Evolutionary conservation across 2,888 invertebrate species (phyloP), one percentile per base, ranked within the genome.

Genomic region (Gerris lacustris): DNA sequence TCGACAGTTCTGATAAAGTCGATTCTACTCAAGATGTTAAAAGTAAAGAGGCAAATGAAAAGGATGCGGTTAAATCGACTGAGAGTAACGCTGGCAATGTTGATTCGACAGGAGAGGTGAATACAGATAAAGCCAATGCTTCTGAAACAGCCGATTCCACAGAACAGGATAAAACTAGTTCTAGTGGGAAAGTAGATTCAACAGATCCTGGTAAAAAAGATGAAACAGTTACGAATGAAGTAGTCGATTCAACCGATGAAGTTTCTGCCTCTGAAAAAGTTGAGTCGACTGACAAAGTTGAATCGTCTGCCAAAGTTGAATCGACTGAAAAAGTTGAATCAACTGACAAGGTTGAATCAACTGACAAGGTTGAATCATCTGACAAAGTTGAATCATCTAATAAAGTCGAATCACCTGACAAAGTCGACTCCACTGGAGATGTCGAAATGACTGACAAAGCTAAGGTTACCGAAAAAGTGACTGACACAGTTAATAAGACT

Each of bases 311-410:
- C 45, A 70, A 69, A 63, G 71, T 68, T 47, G 11, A 68, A 6
- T 64, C 71, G 6, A 69, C 44, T 6, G 64, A 68, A 45, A 70
- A 69, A 63, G 71, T 68, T 55, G 68, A 44, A 44, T 68, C 62
- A 31, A 70, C 67, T 31, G 69, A 69, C 6, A 70, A 31, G 4
- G 31, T 31, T 4, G 68, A 62, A 62, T 62, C 62, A 15, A 62
- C 11, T 15, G 62, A 62, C n/a, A 62, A 62, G 11, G n/a, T 15
- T 31, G 66, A 66, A 17, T 66, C 66, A 5, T 9, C 66, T 66
- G 5, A 9, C 9, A 63, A 68, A 62, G 68, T 6, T n/a, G 17
- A 74, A 68, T 70, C 70, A 68, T 69, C 72, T 31, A 70, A 69
- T n/a, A 55, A 66, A 63, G 45, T 45, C 6, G 31, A 66, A 55